phyloP scores from a whole-genome alignment of 2,888 invertebrate genomes.

The Prosapia bicincta region DNA sequence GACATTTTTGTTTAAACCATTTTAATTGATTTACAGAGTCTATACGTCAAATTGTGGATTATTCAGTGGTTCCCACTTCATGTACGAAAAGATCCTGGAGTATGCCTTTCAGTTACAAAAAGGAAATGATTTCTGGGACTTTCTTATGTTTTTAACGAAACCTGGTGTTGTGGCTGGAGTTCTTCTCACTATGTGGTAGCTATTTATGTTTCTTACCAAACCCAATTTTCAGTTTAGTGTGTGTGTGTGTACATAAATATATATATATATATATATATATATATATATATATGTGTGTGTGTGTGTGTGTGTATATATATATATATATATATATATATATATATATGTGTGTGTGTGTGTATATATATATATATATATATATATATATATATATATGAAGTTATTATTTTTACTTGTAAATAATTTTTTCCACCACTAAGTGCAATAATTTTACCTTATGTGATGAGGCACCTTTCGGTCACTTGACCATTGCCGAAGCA shows the following conservation, averaged over 20 bases:
- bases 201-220: no score
- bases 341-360: no score
- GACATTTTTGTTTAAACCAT: no score
- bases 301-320: background rate
- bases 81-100: conserved; percentile 57
- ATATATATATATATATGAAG: no score
- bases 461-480: no score
- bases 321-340: no score
- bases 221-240: no score
- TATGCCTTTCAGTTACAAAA: conserved; percentile 53
- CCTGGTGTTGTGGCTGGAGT: conserved; percentile 61
- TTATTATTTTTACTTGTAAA: no score
- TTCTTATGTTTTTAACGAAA: conserved; percentile 52
- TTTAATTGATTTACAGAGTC: conserved; percentile 48
- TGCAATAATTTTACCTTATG: no score
- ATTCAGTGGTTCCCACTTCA: conserved; percentile 53
- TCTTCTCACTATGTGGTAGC: conserved; percentile 58
- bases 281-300: background rate
- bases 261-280: background rate
- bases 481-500: no score
- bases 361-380: no score
- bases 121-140: conserved; percentile 48
- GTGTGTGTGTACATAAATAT: background rate
- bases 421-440: no score
- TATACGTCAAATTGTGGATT: conserved; percentile 61